phyloP scores from a whole-genome alignment of 1,140 invertebrate genomes.

The Notospermus geniculatus region DNA sequence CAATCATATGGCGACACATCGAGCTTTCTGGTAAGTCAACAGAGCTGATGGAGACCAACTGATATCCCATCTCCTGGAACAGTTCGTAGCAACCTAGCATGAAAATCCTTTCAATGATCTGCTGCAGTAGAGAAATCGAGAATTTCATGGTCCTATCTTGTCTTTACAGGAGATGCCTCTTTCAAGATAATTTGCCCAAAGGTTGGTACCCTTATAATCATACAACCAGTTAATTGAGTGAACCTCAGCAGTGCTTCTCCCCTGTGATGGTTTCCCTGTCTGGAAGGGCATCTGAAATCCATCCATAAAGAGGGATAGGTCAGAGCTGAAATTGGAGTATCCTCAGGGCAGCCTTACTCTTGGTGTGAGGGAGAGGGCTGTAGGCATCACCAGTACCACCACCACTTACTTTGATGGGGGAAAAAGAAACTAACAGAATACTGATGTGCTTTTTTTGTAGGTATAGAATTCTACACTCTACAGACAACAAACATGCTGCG shows the following conservation, averaged over 20 bases:
- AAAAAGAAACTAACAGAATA: no score
- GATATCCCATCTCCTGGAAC: conserved; percentile 16
- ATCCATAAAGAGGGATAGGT: no score
- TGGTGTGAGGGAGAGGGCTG: no score
- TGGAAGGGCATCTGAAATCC: no score
- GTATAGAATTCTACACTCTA: conserved; percentile 75
- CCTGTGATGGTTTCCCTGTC: background rate
- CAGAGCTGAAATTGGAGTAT: no score
- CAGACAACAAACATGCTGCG: conserved; percentile 80
- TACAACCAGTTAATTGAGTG: background rate
- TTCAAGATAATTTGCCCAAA: conserved; percentile 3
- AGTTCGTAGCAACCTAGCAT: no score
- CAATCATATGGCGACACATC: conserved; percentile 69
- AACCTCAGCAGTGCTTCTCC: background rate
- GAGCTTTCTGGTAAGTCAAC: conserved; percentile 22
- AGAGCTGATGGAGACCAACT: background rate
- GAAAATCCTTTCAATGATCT: no score
- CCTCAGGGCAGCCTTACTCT: no score
- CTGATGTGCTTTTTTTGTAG: conserved; percentile 57
- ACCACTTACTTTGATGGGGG: no score
- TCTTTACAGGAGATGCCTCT: background rate
- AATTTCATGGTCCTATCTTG: no score
- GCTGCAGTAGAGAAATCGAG: no score
- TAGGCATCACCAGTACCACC: no score
- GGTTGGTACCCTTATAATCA: background rate